Evolutionary conservation across 2,888 invertebrate species (phyloP), one percentile per base, ranked within the genome.

Genomic region (Lasius fuliginosus): DNA sequence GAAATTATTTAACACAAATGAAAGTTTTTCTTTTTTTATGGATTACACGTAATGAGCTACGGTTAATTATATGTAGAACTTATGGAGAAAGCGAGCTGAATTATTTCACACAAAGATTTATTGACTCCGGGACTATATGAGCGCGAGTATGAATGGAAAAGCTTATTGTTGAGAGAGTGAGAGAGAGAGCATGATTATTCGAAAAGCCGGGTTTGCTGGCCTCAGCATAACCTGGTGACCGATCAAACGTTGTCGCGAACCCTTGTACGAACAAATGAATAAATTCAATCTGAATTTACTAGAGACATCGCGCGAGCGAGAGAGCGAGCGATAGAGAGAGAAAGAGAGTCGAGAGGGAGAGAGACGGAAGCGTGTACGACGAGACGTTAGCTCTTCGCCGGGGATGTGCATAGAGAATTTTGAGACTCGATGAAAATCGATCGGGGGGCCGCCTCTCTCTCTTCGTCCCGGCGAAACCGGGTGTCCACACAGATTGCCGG

Each of bases 401-500:
- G 87, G 46, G 84, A 88, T 84, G 82, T 87, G 87, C 82, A 85
- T 90, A 88, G 83, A 87, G 87, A 88, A 87, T 87, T 89, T 90
- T 88, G 88, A 89, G 88, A 90, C 90, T 85, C 87, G 89, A 85
- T 88, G 90, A 90, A 89, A 90, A 90, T 90, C 90, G 90, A 90
- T 90, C 88, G 87, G 68, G 23, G 68, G n/a, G 8, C 67, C 71
- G 71, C 64, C 81, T 81, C 82, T 76, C 82, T 73, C 82, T 71
- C 83, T 71, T 85, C 76, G 46, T 56, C 71, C 64, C 77, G 85
- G 87, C 88, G 89, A 87, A 92, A 91, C 92, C 90, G 90, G 87
- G 89, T 90, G 90, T 90, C 89, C 89, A 89, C 89, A 89, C 91
- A 86, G 90, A 91, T 91, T 91, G 88, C 88, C 86, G 83, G 86